A percentile compares a stretch with the other conserved stretches of the same genome.
phyloP scores from a whole-genome alignment of 2,113 vertebrate species.

The Trogon melanurus region DNA sequence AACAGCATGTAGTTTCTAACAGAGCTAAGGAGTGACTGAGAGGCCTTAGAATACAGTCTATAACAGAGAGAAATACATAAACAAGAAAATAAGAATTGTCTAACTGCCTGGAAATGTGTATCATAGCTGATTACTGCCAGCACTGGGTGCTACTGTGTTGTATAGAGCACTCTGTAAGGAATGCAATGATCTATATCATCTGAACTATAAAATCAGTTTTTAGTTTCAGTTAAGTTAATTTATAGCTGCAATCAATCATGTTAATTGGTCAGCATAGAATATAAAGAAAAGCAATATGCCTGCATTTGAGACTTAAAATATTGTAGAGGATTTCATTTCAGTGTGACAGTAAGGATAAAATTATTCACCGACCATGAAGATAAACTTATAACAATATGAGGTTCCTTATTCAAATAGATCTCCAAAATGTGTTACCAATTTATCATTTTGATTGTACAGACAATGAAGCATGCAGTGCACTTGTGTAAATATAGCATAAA shows the following conservation, averaged over 20 bases:
- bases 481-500: background rate
- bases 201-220: slow-evolving; percentile 12
- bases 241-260: slow-evolving; percentile 3
- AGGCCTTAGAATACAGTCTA: background rate
- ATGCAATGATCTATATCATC: background rate
- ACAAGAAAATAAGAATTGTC: background rate
- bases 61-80: background rate
- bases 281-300: background rate
- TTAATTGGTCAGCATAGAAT: slow-evolving; percentile 16
- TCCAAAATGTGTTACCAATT: background rate
- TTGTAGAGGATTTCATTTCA: background rate
- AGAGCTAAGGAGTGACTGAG: background rate
- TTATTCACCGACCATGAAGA: background rate
- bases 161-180: background rate
- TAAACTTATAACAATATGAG: background rate
- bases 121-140: background rate
- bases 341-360: background rate
- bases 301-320: background rate
- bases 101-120: background rate
- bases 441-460: background rate
- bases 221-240: slow-evolving; percentile 35
- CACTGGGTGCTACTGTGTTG: background rate
- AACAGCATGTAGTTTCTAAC: background rate
- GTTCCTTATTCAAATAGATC: background rate
- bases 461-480: background rate